Evolutionary conservation across 2,888 invertebrate species (phyloP), one percentile per base, ranked within the genome.

Genomic region (Hedychridium roseum): DNA sequence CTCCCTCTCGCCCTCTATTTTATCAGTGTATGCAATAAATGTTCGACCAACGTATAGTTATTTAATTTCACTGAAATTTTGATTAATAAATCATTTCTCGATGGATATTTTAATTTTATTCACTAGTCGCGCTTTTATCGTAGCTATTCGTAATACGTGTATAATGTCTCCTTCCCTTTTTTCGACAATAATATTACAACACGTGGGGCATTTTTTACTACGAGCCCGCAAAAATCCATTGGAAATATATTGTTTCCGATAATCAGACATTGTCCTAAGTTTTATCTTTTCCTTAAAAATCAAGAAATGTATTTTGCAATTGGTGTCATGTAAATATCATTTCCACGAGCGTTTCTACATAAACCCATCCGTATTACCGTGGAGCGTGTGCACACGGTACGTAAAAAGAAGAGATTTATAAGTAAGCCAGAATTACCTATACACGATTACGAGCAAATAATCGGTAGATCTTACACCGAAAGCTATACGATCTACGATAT

Each of bases 1-100:
- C 34, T 46, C 14, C 14, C n/a, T 38, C 21, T 27, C 43, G 18
- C 34, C 14, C 41, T 43, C 47, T 50, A 37, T 60, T 60, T 60
- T 53, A 53, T 64, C 60, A 53, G 57, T 64, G 63, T 64, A 60
- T 56, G 39, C 35, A 63, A 64, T 64, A 64, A 64, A 64, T 64
- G 63, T 64, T 64, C 63, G 53, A 60, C 57, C 55, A 64, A 60
- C 51, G 57, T 50, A 57, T 55, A 48, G n/a, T n/a, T n/a, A 50
- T 55, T 50, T 47, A 43, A 55, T 36, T 53, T 47, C 43, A 37
- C 41, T 32, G 36, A 31, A 32, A 26, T 41, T 21, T 43, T 45
- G 40, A 39, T 50, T 44, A 52, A 55, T 52, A 57, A 54, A 52
- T 46, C 45, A 56, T 46, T 46, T 47, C 31, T 56, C 31, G 50